Evolutionary conservation across 2,888 invertebrate genomes (phyloP).

Genomic region (Eristalinus aeneus): DNA sequence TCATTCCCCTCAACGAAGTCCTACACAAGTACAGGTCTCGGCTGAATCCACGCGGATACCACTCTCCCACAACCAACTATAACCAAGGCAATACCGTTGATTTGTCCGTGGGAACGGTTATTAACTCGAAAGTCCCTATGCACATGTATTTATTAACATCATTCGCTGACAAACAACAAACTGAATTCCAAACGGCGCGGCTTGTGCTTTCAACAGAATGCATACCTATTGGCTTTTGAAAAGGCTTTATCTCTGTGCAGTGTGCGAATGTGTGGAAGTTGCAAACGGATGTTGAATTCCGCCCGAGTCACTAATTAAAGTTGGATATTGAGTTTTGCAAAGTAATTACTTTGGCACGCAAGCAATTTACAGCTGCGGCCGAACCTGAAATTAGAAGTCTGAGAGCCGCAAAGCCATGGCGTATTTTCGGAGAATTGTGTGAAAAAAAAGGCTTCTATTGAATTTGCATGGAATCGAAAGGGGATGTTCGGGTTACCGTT

Average conservation of each 20-base stretch:
- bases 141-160: neutral
- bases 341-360: neutral
- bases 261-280: neutral
- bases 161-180: neutral
- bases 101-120: neutral
- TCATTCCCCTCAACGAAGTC: neutral
- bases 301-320: neutral
- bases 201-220: neutral
- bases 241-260: constrained; percentile 11
- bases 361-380: neutral
- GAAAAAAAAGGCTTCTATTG: too few species aligned
- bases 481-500: too few species aligned
- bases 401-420: neutral
- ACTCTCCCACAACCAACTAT: too few species aligned
- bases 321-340: neutral
- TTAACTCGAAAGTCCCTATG: neutral
- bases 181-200: neutral
- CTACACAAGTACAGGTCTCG: neutral
- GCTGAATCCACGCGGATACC: too few species aligned
- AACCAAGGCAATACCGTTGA: neutral
- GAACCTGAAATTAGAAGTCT: neutral
- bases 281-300: neutral
- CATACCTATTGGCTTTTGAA: neutral
- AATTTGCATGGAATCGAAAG: too few species aligned
- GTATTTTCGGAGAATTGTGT: neutral